These are phyloP conservation scores for Homarus americanus DNA, from an alignment of 1,140 invertebrate species.

Conservation along the genomic window DNA sequence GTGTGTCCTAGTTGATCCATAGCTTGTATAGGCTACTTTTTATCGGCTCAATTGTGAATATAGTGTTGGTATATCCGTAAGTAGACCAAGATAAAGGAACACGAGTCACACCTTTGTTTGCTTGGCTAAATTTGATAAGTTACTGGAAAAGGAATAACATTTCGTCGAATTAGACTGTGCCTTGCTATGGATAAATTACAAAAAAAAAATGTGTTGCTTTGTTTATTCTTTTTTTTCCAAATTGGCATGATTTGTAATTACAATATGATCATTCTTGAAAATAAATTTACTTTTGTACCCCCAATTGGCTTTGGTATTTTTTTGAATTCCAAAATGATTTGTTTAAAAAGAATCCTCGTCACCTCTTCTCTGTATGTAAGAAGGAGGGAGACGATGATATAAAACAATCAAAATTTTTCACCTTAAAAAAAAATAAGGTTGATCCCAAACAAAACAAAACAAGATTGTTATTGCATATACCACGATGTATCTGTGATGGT, in stretches of 20 bases:
- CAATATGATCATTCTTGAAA: constrained; percentile 60
- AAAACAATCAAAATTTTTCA: constrained; percentile 11
- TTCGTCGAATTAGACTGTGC: constrained; percentile 72
- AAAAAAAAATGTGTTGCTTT: constrained; percentile 62
- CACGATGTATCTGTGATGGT: not conserved
- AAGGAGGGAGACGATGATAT: not conserved
- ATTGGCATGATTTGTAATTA: constrained; percentile 69
- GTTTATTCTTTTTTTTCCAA: constrained; percentile 54
- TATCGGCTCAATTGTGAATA: constrained; percentile 66
- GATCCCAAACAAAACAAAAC: not conserved
- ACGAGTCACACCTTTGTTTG: constrained; percentile 41
- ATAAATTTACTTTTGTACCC: constrained; percentile 72
- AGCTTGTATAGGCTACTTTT: constrained; percentile 51
- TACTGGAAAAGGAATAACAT: constrained; percentile 26
- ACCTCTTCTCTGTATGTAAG: not conserved
- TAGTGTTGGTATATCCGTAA: constrained; percentile 23
- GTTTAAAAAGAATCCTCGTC: constrained; percentile 14
- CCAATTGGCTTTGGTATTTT: constrained; percentile 63
- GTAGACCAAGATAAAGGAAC: constrained; percentile 27
- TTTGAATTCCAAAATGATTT: constrained; percentile 50
- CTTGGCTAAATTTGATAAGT: constrained; percentile 55
- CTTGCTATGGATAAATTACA: constrained; percentile 67
- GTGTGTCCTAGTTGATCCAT: constrained; percentile 6
- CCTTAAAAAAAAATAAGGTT: not conserved
- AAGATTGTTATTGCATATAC: not conserved